These are phyloP conservation scores for Drosophila trichaetosa DNA, from an alignment of 2,888 invertebrate species.

Conservation along the genomic window DNA sequence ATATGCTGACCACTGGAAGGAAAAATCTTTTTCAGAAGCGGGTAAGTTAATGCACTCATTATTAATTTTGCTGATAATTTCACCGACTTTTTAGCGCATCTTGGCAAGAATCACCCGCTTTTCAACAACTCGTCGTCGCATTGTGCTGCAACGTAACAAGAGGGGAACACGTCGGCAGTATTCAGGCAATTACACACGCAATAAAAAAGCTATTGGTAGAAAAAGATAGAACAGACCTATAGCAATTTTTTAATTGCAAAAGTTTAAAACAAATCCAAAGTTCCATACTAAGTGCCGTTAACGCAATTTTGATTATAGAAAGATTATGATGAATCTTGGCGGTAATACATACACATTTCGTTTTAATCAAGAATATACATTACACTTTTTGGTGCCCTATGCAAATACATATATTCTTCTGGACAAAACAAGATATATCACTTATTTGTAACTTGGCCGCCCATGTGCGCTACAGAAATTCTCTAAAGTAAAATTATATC, in stretches of 20 bases:
- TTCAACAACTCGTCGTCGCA: not conserved
- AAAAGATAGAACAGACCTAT: not conserved
- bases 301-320: not conserved
- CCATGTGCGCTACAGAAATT: conserved; percentile 28
- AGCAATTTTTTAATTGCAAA: not conserved
- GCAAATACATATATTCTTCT: conserved; percentile 1
- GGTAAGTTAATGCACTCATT: not conserved
- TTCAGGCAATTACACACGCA: not conserved
- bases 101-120: not conserved
- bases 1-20: not conserved
- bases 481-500: conserved; percentile 38
- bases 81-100: not conserved
- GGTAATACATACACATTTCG: not conserved
- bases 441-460: conserved; percentile 30
- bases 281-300: not conserved
- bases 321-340: not conserved
- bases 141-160: not conserved
- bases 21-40: not conserved
- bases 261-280: not conserved
- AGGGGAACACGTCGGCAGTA: not conserved
- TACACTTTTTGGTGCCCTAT: not conserved
- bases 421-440: conserved; percentile 42
- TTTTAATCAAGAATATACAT: not conserved
- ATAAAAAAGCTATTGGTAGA: not conserved
- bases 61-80: not conserved